phyloP scores from a whole-genome alignment of 2,797 vertebrate species.

The Crossoptilon crossoptilon region DNA sequence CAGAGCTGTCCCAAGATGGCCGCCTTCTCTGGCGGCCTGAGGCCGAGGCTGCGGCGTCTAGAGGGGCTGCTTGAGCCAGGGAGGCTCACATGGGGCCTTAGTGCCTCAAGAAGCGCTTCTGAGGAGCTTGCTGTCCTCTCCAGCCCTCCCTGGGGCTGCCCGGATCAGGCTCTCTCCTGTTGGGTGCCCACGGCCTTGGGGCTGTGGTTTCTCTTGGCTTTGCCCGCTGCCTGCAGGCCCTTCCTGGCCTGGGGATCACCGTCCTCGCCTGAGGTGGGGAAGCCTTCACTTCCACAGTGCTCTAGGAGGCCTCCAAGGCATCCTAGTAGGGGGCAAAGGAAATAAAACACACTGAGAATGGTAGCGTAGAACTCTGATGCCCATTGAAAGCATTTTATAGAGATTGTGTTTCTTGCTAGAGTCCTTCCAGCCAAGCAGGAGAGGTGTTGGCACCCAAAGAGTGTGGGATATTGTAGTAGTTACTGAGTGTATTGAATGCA shows the following conservation, averaged over 20 bases:
- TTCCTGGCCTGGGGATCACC: background rate
- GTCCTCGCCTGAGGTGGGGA: fast-evolving
- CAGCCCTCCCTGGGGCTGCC: fast-evolving
- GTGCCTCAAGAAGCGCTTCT: fast-evolving
- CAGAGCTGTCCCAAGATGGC: background rate
- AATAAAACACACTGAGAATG: fast-evolving
- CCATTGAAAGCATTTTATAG: fast-evolving
- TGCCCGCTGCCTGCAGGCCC: fast-evolving
- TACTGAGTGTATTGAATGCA: fast-evolving
- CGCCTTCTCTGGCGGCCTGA: fast-evolving
- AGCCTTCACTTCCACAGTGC: fast-evolving
- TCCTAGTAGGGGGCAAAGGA: fast-evolving
- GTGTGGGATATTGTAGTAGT: background rate
- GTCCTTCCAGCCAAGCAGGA: fast-evolving
- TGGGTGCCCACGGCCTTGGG: background rate
- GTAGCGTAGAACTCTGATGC: fast-evolving
- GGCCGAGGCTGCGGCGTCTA: fast-evolving
- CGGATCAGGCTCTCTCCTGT: fast-evolving
- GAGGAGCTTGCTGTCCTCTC: background rate
- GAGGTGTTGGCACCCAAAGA: background rate
- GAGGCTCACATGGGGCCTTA: fast-evolving
- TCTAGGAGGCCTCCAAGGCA: background rate
- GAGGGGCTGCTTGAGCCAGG: background rate
- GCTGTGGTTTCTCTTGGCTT: background rate
- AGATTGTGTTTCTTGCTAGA: background rate